These are phyloP conservation scores for Hydriomena furcata DNA, from an alignment of 2,888 invertebrate species.

Conservation along the genomic window DNA sequence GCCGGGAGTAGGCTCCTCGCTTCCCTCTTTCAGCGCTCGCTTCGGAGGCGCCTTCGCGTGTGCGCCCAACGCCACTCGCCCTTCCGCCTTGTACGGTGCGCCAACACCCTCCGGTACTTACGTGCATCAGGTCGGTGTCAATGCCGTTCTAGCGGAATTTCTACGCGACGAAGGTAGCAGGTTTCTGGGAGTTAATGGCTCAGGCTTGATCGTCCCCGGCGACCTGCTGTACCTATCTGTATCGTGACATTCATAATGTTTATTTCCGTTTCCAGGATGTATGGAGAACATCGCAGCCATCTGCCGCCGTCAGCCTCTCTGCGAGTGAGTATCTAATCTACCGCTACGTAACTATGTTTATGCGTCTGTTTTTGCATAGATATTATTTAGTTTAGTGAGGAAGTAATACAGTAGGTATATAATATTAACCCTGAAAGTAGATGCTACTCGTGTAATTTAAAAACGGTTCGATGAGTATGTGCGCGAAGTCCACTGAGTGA, in stretches of 20 bases:
- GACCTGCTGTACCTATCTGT: too few relatives aligned
- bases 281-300: constrained; percentile 74
- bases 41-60: constrained; percentile 73
- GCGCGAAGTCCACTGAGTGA: background rate
- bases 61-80: constrained; percentile 48
- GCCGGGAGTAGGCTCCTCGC: constrained; percentile 64
- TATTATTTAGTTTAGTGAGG: too few relatives aligned
- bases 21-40: constrained; percentile 83
- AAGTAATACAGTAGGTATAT: too few relatives aligned
- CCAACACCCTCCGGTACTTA: constrained; percentile 51
- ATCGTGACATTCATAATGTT: too few relatives aligned
- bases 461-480: background rate
- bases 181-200: too few relatives aligned
- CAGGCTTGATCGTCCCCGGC: too few relatives aligned
- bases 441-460: background rate
- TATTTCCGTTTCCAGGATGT: constrained; percentile 62
- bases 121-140: constrained; percentile 61
- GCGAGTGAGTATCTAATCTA: constrained; percentile 85
- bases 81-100: constrained; percentile 59
- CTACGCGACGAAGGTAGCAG: too few relatives aligned
- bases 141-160: too few relatives aligned
- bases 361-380: too few relatives aligned
- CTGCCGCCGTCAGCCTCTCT: constrained; percentile 87
- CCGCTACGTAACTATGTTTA: too few relatives aligned
- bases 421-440: too few relatives aligned